Percentiles rank a stretch among this genome's conserved stretches.
These are phyloP conservation scores for Xenotilapia caudafasciata DNA, from an alignment of 2,113 vertebrate genomes.

Conservation along the genomic window DNA sequence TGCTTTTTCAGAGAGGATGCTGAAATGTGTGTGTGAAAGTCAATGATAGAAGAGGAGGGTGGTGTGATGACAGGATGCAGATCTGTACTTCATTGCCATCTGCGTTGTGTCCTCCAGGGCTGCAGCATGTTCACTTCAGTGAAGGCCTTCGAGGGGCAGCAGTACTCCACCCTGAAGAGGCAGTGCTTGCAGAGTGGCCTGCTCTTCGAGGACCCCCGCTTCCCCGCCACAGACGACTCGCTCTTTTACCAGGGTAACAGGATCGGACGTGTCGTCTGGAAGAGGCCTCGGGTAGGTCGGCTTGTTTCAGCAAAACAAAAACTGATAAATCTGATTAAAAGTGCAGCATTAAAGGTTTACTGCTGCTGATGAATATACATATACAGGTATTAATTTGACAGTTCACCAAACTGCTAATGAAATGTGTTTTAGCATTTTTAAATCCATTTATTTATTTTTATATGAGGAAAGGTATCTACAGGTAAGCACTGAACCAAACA, in stretches of 20 bases:
- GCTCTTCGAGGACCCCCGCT: constrained; percentile 89
- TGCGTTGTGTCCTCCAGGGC: constrained; percentile 25
- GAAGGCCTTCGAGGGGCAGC: constrained; percentile 87
- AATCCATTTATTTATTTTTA: background rate
- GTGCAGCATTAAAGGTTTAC: background rate
- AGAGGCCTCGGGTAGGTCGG: constrained; percentile 80
- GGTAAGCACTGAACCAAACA: background rate
- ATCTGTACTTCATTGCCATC: background rate
- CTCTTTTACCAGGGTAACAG: constrained; percentile 83
- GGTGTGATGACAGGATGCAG: background rate
- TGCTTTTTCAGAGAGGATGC: background rate
- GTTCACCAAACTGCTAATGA: background rate
- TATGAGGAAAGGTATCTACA: background rate
- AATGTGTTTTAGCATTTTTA: background rate
- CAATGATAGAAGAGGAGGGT: background rate
- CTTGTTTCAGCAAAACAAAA: background rate
- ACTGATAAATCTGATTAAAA: background rate
- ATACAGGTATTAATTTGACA: background rate
- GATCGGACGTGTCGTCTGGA: constrained; percentile 86
- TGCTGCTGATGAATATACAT: background rate
- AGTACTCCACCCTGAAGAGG: constrained; percentile 85
- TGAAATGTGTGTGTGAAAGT: background rate
- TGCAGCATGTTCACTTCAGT: constrained; percentile 87
- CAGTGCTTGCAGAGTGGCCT: constrained; percentile 81
- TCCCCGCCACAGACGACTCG: constrained; percentile 80